Percentiles rank a stretch among this genome's conserved stretches.
Conservation (phyloP, 35 echinoderm and acorn worm species). For the Chiridota heheva region DNA sequence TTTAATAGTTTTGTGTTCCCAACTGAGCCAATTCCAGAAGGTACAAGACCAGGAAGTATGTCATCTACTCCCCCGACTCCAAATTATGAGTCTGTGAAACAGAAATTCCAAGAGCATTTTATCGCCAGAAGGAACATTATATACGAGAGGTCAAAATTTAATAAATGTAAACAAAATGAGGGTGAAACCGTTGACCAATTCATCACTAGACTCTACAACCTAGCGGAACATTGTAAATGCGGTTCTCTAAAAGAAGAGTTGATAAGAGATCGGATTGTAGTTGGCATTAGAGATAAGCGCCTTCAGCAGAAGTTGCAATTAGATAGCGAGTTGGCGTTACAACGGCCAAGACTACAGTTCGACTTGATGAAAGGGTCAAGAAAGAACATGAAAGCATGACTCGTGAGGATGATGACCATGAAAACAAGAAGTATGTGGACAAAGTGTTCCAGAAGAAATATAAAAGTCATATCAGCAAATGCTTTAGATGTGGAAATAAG, state of each 20-base stretch:
- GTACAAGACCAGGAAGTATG: too few species aligned
- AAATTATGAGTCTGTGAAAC: not conserved
- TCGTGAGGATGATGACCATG: too few species aligned
- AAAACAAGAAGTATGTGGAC: too few species aligned
- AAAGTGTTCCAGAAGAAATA: too few species aligned
- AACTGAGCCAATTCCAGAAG: too few species aligned
- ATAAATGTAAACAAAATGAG: not conserved
- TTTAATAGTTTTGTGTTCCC: constrained; percentile 4
- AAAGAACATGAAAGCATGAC: too few species aligned
- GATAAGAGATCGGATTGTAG: constrained; percentile 4
- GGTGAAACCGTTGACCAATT: constrained; percentile 10
- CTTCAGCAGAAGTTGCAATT: constrained; percentile 15
- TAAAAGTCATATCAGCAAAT: too few species aligned
- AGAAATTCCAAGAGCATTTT: constrained; percentile 11
- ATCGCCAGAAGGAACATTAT: constrained; percentile 13
- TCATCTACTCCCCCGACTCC: not conserved
- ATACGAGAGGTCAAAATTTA: constrained; percentile 7
- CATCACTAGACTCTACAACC: constrained; percentile 5
- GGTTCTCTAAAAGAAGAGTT: constrained; percentile 5
- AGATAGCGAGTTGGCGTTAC: not conserved
- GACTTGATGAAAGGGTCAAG: too few species aligned
- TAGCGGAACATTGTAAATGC: constrained; percentile 18
- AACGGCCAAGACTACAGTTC: too few species aligned
- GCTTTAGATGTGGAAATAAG: too few species aligned
- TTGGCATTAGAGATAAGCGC: not conserved